These are phyloP conservation scores for Montipora foliosa DNA, from an alignment of 64 coral and sea anemone species.

Conservation along the genomic window DNA sequence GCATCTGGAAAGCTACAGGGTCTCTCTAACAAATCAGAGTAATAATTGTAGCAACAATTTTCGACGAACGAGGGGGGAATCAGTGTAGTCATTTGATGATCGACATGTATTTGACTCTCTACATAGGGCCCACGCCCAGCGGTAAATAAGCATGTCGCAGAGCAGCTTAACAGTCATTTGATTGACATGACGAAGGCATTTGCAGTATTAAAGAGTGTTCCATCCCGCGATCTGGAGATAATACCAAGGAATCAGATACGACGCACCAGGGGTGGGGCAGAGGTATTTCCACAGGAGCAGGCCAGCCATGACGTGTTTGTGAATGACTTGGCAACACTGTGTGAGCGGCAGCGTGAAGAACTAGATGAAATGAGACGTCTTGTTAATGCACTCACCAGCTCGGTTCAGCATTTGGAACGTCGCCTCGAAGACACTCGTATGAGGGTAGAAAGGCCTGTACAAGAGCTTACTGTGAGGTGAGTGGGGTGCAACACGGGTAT, in stretches of 20 bases:
- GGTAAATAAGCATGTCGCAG: background rate
- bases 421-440: background rate
- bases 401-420: background rate
- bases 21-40: no score
- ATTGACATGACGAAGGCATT: constrained; percentile 8
- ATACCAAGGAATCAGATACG: background rate
- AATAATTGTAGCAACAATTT: no score
- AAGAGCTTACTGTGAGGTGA: constrained; percentile 2
- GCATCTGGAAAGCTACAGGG: no score
- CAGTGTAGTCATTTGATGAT: no score
- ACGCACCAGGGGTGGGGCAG: background rate
- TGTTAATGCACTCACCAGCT: background rate
- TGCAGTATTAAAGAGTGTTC: background rate
- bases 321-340: background rate
- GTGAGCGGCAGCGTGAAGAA: background rate
- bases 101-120: background rate
- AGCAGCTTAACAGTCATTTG: background rate
- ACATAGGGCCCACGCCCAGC: background rate
- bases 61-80: no score
- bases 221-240: no score
- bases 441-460: constrained; percentile 13
- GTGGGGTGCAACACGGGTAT: background rate
- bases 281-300: background rate
- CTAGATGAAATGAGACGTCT: background rate
- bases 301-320: background rate